These are phyloP conservation scores for Rhadinocentrus ornatus DNA, from an alignment of 2,797 vertebrate species.

Conservation along the genomic window DNA sequence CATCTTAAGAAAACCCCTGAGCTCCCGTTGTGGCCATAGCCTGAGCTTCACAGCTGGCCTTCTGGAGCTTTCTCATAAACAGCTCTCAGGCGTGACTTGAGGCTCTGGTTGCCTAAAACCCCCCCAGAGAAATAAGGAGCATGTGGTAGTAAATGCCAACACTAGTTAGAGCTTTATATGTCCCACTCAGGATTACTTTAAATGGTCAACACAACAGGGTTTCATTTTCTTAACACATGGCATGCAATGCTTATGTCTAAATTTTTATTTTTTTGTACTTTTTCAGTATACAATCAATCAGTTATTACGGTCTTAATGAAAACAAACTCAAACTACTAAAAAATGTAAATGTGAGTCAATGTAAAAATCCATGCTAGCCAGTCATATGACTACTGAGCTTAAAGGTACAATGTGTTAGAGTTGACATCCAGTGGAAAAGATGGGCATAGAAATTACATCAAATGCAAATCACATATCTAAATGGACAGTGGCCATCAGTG, in stretches of 20 bases:
- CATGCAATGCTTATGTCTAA: neutral
- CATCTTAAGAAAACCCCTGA: slow-evolving; percentile 33
- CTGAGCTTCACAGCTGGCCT: slow-evolving; percentile 40
- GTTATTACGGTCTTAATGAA: too few relatives aligned
- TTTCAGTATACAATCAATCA: too few relatives aligned
- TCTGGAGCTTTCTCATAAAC: slow-evolving; percentile 43
- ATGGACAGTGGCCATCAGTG: too few relatives aligned
- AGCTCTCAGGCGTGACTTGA: slow-evolving; percentile 39
- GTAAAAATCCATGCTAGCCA: too few relatives aligned
- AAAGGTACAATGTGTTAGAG: too few relatives aligned
- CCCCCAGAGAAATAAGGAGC: slow-evolving; percentile 46
- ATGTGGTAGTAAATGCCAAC: slow-evolving; percentile 49
- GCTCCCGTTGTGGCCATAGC: slow-evolving; percentile 28
- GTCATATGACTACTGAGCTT: too few relatives aligned
- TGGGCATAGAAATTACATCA: too few relatives aligned
- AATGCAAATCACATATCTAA: too few relatives aligned
- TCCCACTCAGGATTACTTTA: slow-evolving; percentile 28
- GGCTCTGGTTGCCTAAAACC: slow-evolving; percentile 25
- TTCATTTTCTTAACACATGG: slow-evolving; percentile 15
- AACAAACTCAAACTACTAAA: too few relatives aligned
- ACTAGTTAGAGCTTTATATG: slow-evolving; percentile 11
- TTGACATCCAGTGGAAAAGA: too few relatives aligned
- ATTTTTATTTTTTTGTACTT: too few relatives aligned
- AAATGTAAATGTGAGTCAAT: too few relatives aligned
- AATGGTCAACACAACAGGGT: slow-evolving; percentile 2